Evolutionary conservation across 2,888 invertebrate genomes (phyloP), one percentile per base, ranked within the genome.

Genomic region (Lagria hirta): DNA sequence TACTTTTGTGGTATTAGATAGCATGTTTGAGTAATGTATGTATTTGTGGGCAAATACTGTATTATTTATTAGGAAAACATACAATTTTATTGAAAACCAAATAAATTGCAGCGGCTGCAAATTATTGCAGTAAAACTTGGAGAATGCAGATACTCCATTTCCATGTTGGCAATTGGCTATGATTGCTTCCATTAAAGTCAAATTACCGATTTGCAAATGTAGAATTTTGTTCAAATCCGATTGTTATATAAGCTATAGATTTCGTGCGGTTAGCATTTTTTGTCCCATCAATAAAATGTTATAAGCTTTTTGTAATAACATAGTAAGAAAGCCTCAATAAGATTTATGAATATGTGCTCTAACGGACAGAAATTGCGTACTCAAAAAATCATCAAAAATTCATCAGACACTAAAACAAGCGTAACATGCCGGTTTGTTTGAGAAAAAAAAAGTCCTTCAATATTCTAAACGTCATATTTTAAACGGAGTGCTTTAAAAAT

Each of bases 321-420:
- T 28, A 20, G 22, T 28, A 38, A 42, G 37, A 43, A 28, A 30
- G 33, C 42, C 41, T 32, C 46, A 44, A 47, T 40, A 52, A 50
- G 51, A 37, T 50, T 54, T 54, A 55, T 55, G 54, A 46, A 51
- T 50, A 49, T 46, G 49, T 45, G 48, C 13, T 47, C 20, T 48
- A 50, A 52, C 54, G 57, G 55, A 48, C 53, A 54, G 52, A 61
- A 61, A 52, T 55, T 51, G 50, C 53, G 58, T 54, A 59, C 60
- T 65, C 64, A 66, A 63, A 66, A 66, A 64, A 61, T 55, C 66
- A 66, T 66, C 64, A 68, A 64, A 63, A 65, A 66, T 65, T 65
- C 67, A 66, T 68, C 66, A 68, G 64, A 53, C 51, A 54, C 49
- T 60, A 56, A 57, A 60, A 57, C 57, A 60, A 54, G 56, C 58